Percentiles rank a stretch among this genome's conserved stretches.
Conservation (phyloP, 2,113 vertebrate species). For the Sander lucioperca region DNA sequence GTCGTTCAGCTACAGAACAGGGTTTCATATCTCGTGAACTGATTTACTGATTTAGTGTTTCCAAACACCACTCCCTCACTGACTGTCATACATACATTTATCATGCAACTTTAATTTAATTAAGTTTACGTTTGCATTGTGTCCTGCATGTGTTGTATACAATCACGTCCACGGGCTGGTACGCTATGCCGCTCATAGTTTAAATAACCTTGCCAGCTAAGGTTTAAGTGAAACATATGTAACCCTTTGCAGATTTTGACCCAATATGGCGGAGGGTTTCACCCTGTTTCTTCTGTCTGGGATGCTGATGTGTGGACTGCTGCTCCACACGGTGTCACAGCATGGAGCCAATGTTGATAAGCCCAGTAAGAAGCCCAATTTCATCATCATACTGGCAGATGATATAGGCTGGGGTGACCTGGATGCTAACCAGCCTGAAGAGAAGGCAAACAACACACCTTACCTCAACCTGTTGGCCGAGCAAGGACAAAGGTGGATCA, state of each 20-base stretch:
- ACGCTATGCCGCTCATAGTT: neutral
- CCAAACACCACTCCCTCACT: neutral
- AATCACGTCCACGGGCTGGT: neutral
- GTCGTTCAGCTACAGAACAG: neutral
- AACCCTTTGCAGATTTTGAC: conserved; percentile 44
- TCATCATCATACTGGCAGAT: conserved; percentile 94
- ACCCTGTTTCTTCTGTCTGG: conserved; percentile 60
- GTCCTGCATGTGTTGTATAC: neutral
- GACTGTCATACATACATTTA: neutral
- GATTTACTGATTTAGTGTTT: neutral
- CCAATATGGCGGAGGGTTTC: conserved; percentile 78
- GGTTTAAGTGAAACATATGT: neutral
- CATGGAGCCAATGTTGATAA: neutral
- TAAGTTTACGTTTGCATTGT: neutral
- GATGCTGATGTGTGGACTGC: conserved; percentile 69
- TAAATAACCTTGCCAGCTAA: neutral
- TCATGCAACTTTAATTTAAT: neutral
- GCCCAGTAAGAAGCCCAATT: conserved; percentile 83
- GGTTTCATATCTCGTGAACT: neutral
- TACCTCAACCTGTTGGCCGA: conserved; percentile 88
- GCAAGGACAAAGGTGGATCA: conserved; percentile 88
- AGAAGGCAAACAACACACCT: conserved; percentile 82
- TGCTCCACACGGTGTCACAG: conserved; percentile 67
- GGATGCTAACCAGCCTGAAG: conserved; percentile 86
- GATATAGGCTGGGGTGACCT: conserved; percentile 98